Evolutionary conservation across 2,113 vertebrate genomes (phyloP).

Genomic region (Pituophis catenifer): DNA sequence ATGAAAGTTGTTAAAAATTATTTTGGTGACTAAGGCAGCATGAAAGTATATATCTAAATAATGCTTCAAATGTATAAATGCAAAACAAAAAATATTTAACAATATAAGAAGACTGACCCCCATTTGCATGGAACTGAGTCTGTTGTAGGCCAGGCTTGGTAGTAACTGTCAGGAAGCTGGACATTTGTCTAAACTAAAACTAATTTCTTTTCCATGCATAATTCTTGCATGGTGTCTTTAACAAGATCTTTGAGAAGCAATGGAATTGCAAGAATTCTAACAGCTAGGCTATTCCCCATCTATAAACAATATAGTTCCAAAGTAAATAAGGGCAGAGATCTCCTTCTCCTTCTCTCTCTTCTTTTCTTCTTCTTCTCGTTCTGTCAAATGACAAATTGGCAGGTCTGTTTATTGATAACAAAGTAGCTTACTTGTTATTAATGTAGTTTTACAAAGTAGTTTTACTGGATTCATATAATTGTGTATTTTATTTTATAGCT

Average conservation of each 20-base stretch:
- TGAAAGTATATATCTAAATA: background rate
- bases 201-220: background rate
- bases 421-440: background rate
- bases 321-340: background rate
- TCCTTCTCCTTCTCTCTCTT: background rate
- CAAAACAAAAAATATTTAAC: background rate
- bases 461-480: background rate
- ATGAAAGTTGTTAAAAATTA: background rate
- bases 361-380: background rate
- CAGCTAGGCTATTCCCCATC: background rate
- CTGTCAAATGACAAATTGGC: background rate
- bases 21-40: background rate
- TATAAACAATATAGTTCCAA: background rate
- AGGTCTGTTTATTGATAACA: background rate
- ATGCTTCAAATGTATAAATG: background rate
- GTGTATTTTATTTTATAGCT: background rate
- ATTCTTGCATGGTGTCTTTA: background rate
- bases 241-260: background rate
- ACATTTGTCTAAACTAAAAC: background rate
- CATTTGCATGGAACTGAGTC: background rate
- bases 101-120: background rate
- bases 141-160: background rate
- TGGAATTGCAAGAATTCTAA: background rate
- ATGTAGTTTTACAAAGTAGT: too few relatives aligned
- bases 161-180: background rate